phyloP scores from a whole-genome alignment of 2,888 invertebrate species.

The Osedax fenrisi region DNA sequence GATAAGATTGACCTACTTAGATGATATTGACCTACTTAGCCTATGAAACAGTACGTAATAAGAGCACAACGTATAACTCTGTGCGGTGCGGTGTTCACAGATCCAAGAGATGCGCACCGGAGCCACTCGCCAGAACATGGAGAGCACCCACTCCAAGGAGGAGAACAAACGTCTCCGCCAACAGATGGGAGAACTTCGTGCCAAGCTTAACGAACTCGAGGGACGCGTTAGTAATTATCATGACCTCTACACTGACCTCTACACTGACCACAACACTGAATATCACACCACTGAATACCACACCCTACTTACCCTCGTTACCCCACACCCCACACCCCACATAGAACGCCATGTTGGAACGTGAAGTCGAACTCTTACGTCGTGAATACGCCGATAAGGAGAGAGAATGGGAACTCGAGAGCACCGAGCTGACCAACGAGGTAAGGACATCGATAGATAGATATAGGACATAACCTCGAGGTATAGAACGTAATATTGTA shows the following conservation, averaged over 20 bases:
- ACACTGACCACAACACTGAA: no score
- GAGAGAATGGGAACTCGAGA: slow-evolving; percentile 51
- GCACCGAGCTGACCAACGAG: slow-evolving; percentile 44
- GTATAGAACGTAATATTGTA: no score
- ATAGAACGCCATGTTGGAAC: slow-evolving; percentile 53
- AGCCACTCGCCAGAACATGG: slow-evolving; percentile 52
- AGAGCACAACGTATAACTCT: no score
- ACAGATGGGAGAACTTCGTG: slow-evolving; percentile 51
- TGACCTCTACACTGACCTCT: no score
- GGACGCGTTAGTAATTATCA: slow-evolving; percentile 48
- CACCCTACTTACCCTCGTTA: no score
- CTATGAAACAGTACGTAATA: no score
- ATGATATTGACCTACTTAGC: no score
- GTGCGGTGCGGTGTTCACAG: no score
- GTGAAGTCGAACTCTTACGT: slow-evolving; percentile 52
- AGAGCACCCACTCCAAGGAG: slow-evolving; percentile 51
- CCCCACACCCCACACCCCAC: no score
- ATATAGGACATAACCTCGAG: no score
- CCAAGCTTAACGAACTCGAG: slow-evolving; percentile 52
- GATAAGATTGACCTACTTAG: no score
- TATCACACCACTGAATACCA: background rate
- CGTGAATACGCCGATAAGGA: slow-evolving; percentile 52
- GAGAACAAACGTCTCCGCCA: slow-evolving; percentile 52
- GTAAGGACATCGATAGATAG: no score
- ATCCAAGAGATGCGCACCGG: slow-evolving; percentile 54